phyloP scores from a whole-genome alignment of 2,888 invertebrate species.

The Cyclophora punctaria region DNA sequence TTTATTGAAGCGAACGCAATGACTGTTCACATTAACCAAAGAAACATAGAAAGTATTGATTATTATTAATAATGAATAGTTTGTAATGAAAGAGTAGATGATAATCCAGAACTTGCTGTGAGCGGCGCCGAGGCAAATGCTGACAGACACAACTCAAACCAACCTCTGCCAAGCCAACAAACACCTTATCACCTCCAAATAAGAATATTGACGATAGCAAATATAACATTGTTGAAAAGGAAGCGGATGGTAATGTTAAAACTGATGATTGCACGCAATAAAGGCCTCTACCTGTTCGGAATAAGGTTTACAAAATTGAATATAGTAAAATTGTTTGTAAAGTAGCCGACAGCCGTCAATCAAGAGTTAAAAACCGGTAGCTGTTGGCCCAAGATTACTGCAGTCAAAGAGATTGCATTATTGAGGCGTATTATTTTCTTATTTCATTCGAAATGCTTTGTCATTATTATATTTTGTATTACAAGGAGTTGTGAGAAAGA shows the following conservation, averaged over 20 bases:
- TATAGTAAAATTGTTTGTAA: conserved; percentile 15
- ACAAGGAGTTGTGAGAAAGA: not conserved
- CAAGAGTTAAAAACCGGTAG: conserved; percentile 74
- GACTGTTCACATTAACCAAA: conserved; percentile 27
- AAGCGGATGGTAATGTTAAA: too few species aligned
- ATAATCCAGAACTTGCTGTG: conserved; percentile 66
- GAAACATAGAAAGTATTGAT: conserved; percentile 51
- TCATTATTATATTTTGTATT: conserved; percentile 6
- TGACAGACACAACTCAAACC: conserved; percentile 25
- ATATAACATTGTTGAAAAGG: conserved; percentile 25
- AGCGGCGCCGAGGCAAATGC: conserved; percentile 66
- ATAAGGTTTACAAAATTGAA: too few species aligned
- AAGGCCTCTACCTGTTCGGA: conserved; percentile 17
- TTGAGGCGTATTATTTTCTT: conserved; percentile 20
- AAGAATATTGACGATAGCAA: conserved; percentile 17
- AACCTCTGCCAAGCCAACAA: too few species aligned
- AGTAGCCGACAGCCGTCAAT: conserved; percentile 74
- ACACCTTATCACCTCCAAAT: conserved; percentile 8
- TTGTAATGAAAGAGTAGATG: conserved; percentile 72
- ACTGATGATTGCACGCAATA: too few species aligned
- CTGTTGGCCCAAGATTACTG: conserved; percentile 63
- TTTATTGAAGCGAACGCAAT: conserved; percentile 14
- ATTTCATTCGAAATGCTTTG: conserved; percentile 13
- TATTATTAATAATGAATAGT: conserved; percentile 70
- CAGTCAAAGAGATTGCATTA: conserved; percentile 48